A percentile compares a stretch with the other conserved stretches of the same genome.
Conservation (phyloP, 2,888 invertebrate genomes). For the Trissolcus japonicus region DNA sequence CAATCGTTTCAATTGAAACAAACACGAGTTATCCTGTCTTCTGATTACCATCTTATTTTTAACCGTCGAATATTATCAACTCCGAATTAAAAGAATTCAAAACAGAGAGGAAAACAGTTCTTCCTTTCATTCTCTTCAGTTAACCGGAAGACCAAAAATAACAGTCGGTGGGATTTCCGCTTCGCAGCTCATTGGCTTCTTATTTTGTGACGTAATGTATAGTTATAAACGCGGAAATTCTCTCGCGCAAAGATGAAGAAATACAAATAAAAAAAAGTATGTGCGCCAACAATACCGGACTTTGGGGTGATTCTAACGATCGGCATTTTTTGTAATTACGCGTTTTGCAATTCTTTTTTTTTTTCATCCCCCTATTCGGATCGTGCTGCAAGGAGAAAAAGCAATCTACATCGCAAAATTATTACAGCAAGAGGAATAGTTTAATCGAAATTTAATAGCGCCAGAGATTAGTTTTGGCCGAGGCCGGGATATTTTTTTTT, state of each 20-base stretch:
- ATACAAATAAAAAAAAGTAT: conserved; percentile 33
- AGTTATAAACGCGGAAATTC: conserved; percentile 15
- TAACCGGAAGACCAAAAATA: neutral
- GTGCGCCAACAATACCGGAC: conserved; percentile 36
- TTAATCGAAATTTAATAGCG: conserved; percentile 32
- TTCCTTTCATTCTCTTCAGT: too few species aligned
- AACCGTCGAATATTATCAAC: neutral
- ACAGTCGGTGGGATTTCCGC: neutral
- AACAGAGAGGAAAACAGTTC: too few species aligned
- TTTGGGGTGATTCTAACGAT: conserved; percentile 43
- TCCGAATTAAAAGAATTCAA: too few species aligned
- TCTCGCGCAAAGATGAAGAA: conserved; percentile 37
- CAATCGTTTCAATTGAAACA: conserved; percentile 16
- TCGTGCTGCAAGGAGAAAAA: conserved; percentile 21
- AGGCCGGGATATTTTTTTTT: conserved; percentile 3
- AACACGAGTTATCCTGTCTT: neutral
- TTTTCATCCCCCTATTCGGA: neutral
- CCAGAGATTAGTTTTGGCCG: conserved; percentile 9
- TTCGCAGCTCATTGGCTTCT: conserved; percentile 38
- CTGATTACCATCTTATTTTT: neutral
- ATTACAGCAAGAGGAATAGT: conserved; percentile 24
- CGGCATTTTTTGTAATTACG: conserved; percentile 45
- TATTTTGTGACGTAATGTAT: conserved; percentile 35
- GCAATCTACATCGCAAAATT: conserved; percentile 42
- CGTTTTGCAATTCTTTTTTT: conserved; percentile 31